Base-by-base conservation (phyloP, 2,113 vertebrate genomes). In the Anguilla rostrata region DNA sequence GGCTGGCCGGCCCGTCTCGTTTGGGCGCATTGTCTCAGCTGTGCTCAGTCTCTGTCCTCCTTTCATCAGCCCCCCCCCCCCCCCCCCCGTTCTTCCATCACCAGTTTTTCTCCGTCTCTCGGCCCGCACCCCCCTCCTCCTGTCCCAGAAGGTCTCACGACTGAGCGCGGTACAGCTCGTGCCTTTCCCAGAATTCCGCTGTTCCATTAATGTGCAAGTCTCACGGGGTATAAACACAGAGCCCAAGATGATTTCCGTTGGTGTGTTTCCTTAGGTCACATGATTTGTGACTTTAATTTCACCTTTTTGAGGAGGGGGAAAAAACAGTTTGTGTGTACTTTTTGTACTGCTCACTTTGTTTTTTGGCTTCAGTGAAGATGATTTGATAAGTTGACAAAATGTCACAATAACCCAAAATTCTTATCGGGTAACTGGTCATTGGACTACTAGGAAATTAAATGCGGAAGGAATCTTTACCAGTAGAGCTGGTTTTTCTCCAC, bases 1-100 rank as follows among this genome's bases (percentile, higher is more conserved):
- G 92, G 92, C 88, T 0, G 83, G 89, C 93, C 90, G 91, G 93
- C 90, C 93, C 90, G 89, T 92, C 94, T 91, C 1, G 94, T 92
- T 91, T 49, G 88, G 81, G 88, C 81, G 87, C 93, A 93, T 94
- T 94, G 83, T 90, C 34, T 87, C 57, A 34, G 57, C 29, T 22
- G 39, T 8, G 9, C n/a, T 86, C n/a, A 34, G 18, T 40, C 81
- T 63, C 26, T 83, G n/a, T 43, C 66, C 71, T 56, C 22, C 60
- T 84, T 71, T 84, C 20, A 22, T 84, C 29, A 57, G 2, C 0
- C 49, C n/a, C 12, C 84, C 40, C 63, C 22, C 66, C 41, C 71
- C 39, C 5, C 26, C 12, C 15, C 4, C 78, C 8, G n/a, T 40
- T 81, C 41, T 43, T 81, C 41, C 29, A 20, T 26, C 79, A 40